Percentiles rank a stretch among this genome's conserved stretches.
These are phyloP conservation scores for Philereme transversata DNA, from an alignment of 2,888 invertebrate genomes.

Conservation along the genomic window DNA sequence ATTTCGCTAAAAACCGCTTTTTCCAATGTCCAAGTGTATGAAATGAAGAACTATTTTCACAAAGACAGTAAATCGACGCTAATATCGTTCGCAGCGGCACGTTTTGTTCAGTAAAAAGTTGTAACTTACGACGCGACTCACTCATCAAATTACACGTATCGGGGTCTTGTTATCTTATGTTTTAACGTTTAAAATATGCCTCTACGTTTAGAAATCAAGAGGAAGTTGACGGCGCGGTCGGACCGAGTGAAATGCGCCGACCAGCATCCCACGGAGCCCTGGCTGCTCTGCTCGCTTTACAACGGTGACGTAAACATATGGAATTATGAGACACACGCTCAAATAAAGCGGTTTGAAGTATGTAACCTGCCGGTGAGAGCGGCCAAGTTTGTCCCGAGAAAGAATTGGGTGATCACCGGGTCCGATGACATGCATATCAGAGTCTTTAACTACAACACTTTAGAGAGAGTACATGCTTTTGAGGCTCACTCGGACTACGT, in stretches of 20 bases:
- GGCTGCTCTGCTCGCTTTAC: slow-evolving; percentile 99
- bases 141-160: slow-evolving; percentile 28
- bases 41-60: slow-evolving; percentile 29
- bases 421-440: slow-evolving; percentile 98
- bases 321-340: slow-evolving; percentile 98
- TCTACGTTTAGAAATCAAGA: slow-evolving; percentile 98
- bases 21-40: slow-evolving; percentile 26
- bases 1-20: slow-evolving; percentile 22
- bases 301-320: slow-evolving; percentile 99
- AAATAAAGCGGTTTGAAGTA: slow-evolving; percentile 94
- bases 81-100: slow-evolving; percentile 22
- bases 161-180: slow-evolving; percentile 67
- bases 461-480: slow-evolving; percentile 97
- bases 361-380: slow-evolving; percentile 98
- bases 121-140: slow-evolving; percentile 20
- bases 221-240: slow-evolving; percentile 98
- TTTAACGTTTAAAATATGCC: slow-evolving; percentile 71
- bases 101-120: slow-evolving; percentile 24
- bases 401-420: slow-evolving; percentile 99
- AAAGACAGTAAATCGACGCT: slow-evolving; percentile 24
- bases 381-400: slow-evolving; percentile 97
- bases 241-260: slow-evolving; percentile 99
- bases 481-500: slow-evolving; percentile 99
- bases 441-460: slow-evolving; percentile 99
- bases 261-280: slow-evolving; percentile 98